A percentile compares a stretch with the other conserved stretches of the same genome.
These are phyloP conservation scores for Caenorhabditis drosophilae DNA, from an alignment of 2,888 invertebrate genomes.

Conservation along the genomic window DNA sequence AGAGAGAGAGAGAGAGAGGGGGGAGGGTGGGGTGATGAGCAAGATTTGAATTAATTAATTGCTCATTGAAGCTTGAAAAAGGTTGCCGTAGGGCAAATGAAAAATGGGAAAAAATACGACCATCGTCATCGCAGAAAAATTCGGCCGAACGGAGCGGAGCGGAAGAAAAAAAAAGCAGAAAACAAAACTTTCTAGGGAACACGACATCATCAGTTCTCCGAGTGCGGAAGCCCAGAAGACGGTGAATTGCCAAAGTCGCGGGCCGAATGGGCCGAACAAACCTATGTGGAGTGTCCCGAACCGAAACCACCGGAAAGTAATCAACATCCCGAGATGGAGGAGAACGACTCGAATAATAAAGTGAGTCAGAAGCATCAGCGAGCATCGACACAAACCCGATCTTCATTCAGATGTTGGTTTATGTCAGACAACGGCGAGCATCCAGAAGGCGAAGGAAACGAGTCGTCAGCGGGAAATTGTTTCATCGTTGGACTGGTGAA, in stretches of 20 bases:
- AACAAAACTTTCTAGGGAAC: conserved; percentile 47
- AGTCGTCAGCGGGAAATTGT: conserved; percentile 57
- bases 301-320: conserved; percentile 51
- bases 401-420: conserved; percentile 53
- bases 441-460: conserved; percentile 50
- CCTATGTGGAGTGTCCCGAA: conserved; percentile 59
- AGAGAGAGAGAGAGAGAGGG: too few relatives aligned
- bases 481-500: conserved; percentile 65
- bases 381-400: too few relatives aligned
- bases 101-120: not conserved
- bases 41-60: too few relatives aligned
- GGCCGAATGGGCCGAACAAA: conserved; percentile 47
- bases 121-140: too few relatives aligned
- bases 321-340: conserved; percentile 48
- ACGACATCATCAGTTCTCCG: conserved; percentile 42
- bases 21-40: too few relatives aligned
- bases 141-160: too few relatives aligned
- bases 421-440: conserved; percentile 42
- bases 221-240: conserved; percentile 49
- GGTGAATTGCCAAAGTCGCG: conserved; percentile 37
- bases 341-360: conserved; percentile 51
- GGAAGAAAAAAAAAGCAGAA: too few relatives aligned
- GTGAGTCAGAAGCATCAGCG: conserved; percentile 17
- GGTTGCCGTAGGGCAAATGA: conserved; percentile 20
- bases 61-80: conserved; percentile 25